Evolutionary conservation across 2,888 invertebrate species (phyloP).

Genomic region (Aelia acuminata): DNA sequence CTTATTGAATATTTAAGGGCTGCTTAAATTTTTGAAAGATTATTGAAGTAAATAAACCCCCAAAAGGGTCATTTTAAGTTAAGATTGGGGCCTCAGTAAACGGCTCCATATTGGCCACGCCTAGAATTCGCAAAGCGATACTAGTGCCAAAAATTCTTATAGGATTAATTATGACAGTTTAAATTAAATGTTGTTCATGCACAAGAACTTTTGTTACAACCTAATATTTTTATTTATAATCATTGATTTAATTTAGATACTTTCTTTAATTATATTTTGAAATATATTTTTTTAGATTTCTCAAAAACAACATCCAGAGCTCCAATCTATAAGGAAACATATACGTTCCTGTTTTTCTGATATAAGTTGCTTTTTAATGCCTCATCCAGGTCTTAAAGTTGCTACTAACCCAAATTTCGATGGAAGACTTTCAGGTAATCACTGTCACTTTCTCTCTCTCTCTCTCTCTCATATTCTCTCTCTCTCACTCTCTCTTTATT

Average conservation of each 20-base stretch:
- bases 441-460: background rate
- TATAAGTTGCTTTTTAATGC: slow-evolving; percentile 97
- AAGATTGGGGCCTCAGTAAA: no score
- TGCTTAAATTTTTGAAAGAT: no score
- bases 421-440: slow-evolving; percentile 83
- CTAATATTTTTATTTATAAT: background rate
- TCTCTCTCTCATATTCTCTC: background rate
- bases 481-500: no score
- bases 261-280: background rate
- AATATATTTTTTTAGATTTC: slow-evolving; percentile 78
- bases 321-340: slow-evolving; percentile 92
- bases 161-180: no score
- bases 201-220: no score
- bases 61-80: no score
- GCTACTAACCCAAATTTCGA: slow-evolving; percentile 97
- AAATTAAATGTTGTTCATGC: no score
- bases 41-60: no score
- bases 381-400: slow-evolving; percentile 98
- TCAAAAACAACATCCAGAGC: slow-evolving; percentile 93
- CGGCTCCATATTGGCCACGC: no score
- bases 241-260: background rate
- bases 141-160: no score
- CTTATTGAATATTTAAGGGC: no score
- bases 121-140: no score
- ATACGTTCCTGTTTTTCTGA: slow-evolving; percentile 95